Evolutionary conservation across 2,888 invertebrate species (phyloP), one percentile per base, ranked within the genome.

Genomic region (Temnothorax unifasciatus): DNA sequence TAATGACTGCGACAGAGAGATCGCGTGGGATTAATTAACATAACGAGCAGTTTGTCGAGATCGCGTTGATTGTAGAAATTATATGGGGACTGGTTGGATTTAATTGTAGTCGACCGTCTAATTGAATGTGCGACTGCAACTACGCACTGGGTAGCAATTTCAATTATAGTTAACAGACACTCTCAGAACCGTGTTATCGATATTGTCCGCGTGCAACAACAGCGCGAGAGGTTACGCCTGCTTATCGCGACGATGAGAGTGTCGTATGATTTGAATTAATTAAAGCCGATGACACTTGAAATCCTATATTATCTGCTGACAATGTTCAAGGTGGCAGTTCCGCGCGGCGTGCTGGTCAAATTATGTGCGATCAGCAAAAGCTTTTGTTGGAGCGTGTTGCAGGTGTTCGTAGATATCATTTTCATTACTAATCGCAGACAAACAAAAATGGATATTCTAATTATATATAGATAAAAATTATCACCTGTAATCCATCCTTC

Each of bases 351-450:
- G 15, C 86, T 50, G 84, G 61, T 90, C 88, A 76, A 44, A 84
- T 90, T 90, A 21, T 83, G 82, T 82, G 13, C 18, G 57, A 84
- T 90, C 91, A 90, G 90, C 90, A 77, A 75, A 84, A 84, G 68
- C 76, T 71, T 88, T 86, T 88, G 77, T 86, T 61, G 61, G 63
- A 18, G 44, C 21, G 54, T 82, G 69, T 52, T 63, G 68, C 82
- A 68, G 81, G 61, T 68, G 68, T n/a, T 25, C 52, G 4, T 11
- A n/a, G 11, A 15, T 57, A 66, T 68, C 47, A 50, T 38, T 68
- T 54, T 79, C 54, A 25, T 6, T n/a, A n/a, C 3, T 47, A 2
- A 75, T 41, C 29, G n/a, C 25, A 47, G 68, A 57, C 47, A 47
- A 69, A 34, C 34, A 41, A 68, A 77, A 81, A 41, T 77, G 15